Conservation (phyloP, 2,113 vertebrate species). For the Paraplagusia blochii region DNA sequence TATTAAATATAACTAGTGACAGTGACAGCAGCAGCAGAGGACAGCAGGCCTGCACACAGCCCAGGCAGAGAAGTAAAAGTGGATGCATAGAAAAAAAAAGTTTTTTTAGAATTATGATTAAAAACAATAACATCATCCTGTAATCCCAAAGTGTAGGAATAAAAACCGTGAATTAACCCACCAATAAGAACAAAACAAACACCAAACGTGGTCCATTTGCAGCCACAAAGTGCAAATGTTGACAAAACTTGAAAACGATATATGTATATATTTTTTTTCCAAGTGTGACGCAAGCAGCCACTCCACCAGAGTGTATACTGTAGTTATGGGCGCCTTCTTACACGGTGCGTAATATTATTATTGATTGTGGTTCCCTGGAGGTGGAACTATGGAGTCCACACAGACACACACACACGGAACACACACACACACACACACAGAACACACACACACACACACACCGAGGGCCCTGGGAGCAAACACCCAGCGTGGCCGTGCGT, state of each 20-base stretch:
- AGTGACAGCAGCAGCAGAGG: no score
- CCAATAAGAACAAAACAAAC: slow-evolving; percentile 53
- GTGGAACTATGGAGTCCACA: slow-evolving; percentile 56
- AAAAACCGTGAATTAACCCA: slow-evolving; percentile 27
- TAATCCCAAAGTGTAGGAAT: slow-evolving; percentile 16
- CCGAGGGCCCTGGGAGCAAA: slow-evolving; percentile 38
- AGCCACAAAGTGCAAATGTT: slow-evolving; percentile 47
- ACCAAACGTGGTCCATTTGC: slow-evolving; percentile 45
- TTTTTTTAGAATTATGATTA: slow-evolving; percentile 14
- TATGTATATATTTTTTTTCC: slow-evolving; percentile 44
- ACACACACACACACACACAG: slow-evolving; percentile 6
- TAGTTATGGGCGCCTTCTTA: slow-evolving; percentile 55
- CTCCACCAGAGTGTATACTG: slow-evolving; percentile 44
- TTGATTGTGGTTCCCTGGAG: slow-evolving; percentile 78
- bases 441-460: no score
- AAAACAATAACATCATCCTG: slow-evolving; percentile 27
- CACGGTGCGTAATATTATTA: slow-evolving; percentile 74
- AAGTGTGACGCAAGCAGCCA: slow-evolving; percentile 66
- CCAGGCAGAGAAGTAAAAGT: not conserved
- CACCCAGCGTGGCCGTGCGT: slow-evolving; percentile 26
- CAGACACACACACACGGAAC: no score
- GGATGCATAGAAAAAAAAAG: slow-evolving; percentile 8
- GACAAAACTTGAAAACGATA: slow-evolving; percentile 57
- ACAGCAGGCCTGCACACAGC: no score
- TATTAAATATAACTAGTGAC: no score